phyloP scores from a whole-genome alignment of 1,140 invertebrate species.

The Melanaphis sacchari region DNA sequence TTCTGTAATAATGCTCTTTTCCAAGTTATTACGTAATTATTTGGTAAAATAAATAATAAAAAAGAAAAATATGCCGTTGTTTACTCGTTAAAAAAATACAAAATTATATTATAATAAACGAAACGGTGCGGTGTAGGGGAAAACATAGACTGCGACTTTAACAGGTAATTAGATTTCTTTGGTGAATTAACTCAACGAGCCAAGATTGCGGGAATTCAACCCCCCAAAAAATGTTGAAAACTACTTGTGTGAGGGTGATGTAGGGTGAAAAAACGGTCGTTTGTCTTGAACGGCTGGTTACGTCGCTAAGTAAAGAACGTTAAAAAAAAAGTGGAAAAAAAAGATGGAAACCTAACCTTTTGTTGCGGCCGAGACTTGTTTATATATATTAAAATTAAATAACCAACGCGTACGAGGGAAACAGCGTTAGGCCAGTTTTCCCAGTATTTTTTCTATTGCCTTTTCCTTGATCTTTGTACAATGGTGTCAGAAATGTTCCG shows the following conservation, averaged over 20 bases:
- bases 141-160: conserved; percentile 32
- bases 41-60: conserved; percentile 44
- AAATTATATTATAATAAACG: conserved; percentile 37
- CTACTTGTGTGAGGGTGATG: no score
- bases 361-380: neutral
- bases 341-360: conserved; percentile 26
- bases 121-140: neutral
- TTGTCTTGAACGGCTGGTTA: conserved; percentile 46
- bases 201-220: conserved; percentile 8
- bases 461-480: neutral
- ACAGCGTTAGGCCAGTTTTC: neutral
- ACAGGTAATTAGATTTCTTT: conserved; percentile 58
- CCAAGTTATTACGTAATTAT: conserved; percentile 52
- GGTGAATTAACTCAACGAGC: conserved; percentile 24
- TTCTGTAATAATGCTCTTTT: conserved; percentile 39
- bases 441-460: neutral
- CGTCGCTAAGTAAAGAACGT: conserved; percentile 21
- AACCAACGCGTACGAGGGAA: neutral
- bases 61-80: conserved; percentile 13
- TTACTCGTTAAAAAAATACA: conserved; percentile 44
- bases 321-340: neutral
- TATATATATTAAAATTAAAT: neutral
- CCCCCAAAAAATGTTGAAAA: neutral
- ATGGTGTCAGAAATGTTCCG: neutral
- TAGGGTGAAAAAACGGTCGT: conserved; percentile 43